These are phyloP conservation scores for Hylia prasina DNA, from an alignment of 2,113 vertebrate genomes.

Conservation along the genomic window DNA sequence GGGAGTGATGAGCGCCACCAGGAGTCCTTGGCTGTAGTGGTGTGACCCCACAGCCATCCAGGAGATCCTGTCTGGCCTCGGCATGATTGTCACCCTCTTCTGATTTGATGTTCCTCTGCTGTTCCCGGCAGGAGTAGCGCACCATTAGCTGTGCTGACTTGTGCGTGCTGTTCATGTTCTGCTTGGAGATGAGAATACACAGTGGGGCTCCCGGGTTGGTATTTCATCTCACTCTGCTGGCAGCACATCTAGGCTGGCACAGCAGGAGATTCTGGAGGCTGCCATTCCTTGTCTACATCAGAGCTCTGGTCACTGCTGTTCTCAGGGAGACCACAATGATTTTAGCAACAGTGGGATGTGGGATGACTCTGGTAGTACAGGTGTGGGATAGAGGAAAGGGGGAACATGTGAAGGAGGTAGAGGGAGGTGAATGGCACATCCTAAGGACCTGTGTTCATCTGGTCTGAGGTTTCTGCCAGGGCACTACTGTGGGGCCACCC, in stretches of 20 bases:
- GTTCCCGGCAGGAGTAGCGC: fast-evolving
- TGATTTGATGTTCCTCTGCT: background rate
- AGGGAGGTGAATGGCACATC: background rate
- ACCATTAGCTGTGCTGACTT: background rate
- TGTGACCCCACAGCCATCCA: background rate
- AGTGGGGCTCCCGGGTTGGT: background rate
- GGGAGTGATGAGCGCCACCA: background rate
- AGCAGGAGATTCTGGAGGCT: background rate
- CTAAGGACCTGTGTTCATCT: background rate
- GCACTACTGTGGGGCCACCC: background rate
- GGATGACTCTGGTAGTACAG: background rate
- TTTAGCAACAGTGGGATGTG: background rate
- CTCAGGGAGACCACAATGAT: background rate
- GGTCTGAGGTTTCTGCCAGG: background rate
- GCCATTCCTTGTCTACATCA: background rate
- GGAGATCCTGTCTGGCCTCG: fast-evolving
- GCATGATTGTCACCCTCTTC: background rate
- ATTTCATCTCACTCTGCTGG: background rate
- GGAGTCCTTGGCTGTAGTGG: background rate
- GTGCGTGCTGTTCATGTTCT: background rate
- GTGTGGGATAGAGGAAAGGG: background rate
- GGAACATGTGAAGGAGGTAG: background rate
- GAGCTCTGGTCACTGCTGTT: background rate
- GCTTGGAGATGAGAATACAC: background rate
- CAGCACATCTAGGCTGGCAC: background rate